These are phyloP conservation scores for Lydus trimaculatus DNA, from an alignment of 2,888 invertebrate species.

Conservation along the genomic window DNA sequence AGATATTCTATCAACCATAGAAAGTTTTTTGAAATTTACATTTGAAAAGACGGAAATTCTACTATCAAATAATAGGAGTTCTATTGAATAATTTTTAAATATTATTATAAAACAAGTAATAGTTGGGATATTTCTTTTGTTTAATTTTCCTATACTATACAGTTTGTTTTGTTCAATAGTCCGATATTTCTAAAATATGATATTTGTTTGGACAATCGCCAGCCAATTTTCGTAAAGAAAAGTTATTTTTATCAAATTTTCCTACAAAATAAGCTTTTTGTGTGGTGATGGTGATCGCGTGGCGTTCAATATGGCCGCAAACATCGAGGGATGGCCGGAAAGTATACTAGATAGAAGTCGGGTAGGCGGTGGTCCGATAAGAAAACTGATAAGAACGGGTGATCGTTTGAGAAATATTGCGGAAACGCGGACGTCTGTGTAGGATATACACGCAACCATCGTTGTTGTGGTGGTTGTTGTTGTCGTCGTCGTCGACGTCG, in stretches of 20 bases:
- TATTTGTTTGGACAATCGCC: background rate
- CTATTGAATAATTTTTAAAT: background rate
- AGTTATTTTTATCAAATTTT: background rate
- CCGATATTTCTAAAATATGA: background rate
- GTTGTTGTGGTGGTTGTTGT: constrained; percentile 29
- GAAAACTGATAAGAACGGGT: constrained; percentile 50
- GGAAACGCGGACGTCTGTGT: constrained; percentile 54
- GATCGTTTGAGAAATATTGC: constrained; percentile 57
- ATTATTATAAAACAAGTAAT: background rate
- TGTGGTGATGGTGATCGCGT: constrained; percentile 16
- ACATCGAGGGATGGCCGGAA: constrained; percentile 53
- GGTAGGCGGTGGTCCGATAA: constrained; percentile 50
- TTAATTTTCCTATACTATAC: no score
- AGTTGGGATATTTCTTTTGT: background rate
- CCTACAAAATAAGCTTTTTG: background rate
- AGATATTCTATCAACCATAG: background rate
- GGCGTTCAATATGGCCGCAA: constrained; percentile 44
- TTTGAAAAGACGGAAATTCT: background rate
- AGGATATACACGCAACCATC: constrained; percentile 54
- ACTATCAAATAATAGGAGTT: background rate
- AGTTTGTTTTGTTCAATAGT: no score
- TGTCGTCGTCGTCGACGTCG: constrained; percentile 13
- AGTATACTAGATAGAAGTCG: constrained; percentile 52
- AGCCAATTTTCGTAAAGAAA: background rate
- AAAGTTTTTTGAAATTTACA: background rate